Conservation (phyloP, 2,797 vertebrate genomes). For the Pseudochaenichthys georgianus region DNA sequence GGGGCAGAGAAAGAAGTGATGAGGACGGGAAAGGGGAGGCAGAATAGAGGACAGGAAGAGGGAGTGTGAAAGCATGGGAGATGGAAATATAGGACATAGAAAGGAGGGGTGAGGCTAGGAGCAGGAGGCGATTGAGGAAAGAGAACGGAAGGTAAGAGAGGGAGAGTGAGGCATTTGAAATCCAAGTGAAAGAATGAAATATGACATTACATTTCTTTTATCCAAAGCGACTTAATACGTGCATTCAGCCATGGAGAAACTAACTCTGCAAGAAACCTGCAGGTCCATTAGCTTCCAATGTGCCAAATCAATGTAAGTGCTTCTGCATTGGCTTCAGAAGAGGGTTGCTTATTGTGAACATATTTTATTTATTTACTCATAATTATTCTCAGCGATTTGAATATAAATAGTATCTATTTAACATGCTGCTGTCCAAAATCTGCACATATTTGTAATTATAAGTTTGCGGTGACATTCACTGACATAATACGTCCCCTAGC, state of each 20-base stretch:
- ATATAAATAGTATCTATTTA: not conserved
- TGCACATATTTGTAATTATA: no score
- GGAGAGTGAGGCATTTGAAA: not conserved
- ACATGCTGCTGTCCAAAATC: not conserved
- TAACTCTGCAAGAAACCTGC: no score
- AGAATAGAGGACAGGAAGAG: not conserved
- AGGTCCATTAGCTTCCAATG: no score
- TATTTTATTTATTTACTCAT: not conserved
- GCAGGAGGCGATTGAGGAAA: not conserved
- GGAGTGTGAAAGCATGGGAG: not conserved
- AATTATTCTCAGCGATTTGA: constrained; percentile 17
- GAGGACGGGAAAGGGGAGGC: no score
- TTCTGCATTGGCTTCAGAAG: no score
- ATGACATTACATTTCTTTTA: no score
- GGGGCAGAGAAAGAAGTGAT: not conserved
- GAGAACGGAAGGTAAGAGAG: not conserved
- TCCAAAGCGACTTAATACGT: no score
- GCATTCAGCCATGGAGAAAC: no score
- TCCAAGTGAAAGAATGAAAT: no score
- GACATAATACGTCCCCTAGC: no score
- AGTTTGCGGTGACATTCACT: no score
- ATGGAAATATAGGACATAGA: not conserved
- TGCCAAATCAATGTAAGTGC: no score
- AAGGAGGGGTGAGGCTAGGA: not conserved
- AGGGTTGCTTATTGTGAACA: constrained; percentile 8